Evolutionary conservation across 2,113 vertebrate genomes (phyloP), one percentile per base, ranked within the genome.

Genomic region (Mionectes macconnelli): DNA sequence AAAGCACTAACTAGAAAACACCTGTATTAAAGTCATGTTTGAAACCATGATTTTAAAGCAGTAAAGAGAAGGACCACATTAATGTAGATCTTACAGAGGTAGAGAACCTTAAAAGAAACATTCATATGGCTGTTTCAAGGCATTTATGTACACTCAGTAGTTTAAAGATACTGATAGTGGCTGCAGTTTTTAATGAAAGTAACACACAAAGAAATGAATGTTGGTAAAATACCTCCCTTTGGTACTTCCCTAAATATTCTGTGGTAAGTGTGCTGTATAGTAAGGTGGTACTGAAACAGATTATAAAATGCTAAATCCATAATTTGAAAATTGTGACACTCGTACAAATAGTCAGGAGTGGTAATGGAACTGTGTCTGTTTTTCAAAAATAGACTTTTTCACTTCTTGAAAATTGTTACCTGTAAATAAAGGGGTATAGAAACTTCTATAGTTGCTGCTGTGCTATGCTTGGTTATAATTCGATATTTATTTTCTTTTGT

Each of bases 1-100:
- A 47, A 56, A 33, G 3, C 24, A 52, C 12, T 4, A 16, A 44
- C 2, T 7, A 9, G 10, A 24, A 53, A 84, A n/a, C 10, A 45
- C 0, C 4, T 45, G 3, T 33, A 15, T 31, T 64, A 72, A 9
- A 44, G 80, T 35, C 0, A 0, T 24, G 10, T 76, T 79, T 0
- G 1, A 86, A 91, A 42, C 2, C 3, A 10, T 7, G 6, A n/a
- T 37, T 72, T 70, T 25, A n/a, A 37, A 64, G 12, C 30, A 47
- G 37, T 35, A 28, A 39, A 33, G 31, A 56, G 8, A 56, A 90
- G 2, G 2, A 5, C 17, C 49, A 7, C 12, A 70, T 3, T 2
- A 21, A 55, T 44, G 3, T 33, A 63, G 6, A 33, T 45, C 8
- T 55, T 72, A 56, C 25, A 39, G 35, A 62, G 4, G 4, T 45